These are phyloP conservation scores for Pangasianodon hypophthalmus DNA, from an alignment of 2,113 vertebrate species.

Conservation along the genomic window DNA sequence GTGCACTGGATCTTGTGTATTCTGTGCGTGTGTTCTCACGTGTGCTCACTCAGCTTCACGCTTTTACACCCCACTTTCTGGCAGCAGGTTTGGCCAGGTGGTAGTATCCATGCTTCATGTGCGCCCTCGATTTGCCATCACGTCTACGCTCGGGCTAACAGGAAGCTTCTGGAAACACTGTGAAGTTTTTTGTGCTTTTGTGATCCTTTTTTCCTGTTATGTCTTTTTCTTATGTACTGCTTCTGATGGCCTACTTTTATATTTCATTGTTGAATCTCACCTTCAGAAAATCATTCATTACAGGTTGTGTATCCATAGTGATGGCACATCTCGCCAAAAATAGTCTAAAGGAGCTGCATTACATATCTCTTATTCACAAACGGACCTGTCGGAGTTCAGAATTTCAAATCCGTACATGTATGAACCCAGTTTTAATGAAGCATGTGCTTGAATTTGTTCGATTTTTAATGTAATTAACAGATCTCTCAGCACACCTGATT, in stretches of 20 bases:
- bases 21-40: constrained; percentile 10
- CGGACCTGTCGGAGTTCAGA: neutral
- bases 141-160: constrained; percentile 52
- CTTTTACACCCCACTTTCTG: neutral
- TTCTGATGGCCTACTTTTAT: neutral
- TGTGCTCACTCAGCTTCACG: constrained; percentile 10
- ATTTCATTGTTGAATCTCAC: neutral
- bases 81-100: constrained; percentile 58
- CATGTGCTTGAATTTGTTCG: neutral
- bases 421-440: neutral
- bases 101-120: constrained; percentile 58
- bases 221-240: neutral
- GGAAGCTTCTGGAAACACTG: constrained; percentile 10
- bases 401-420: neutral
- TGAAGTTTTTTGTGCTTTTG: neutral
- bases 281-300: neutral
- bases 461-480: neutral
- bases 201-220: constrained; percentile 19
- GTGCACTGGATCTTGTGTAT: neutral
- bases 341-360: neutral
- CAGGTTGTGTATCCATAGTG: constrained; percentile 22
- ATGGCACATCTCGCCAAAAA: neutral
- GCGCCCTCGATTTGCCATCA: constrained; percentile 60
- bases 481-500: neutral
- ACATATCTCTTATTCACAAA: neutral